Percentiles rank a stretch among this genome's conserved stretches.
phyloP scores from a whole-genome alignment of 2,888 invertebrate species.

The Margaritifera margaritifera region DNA sequence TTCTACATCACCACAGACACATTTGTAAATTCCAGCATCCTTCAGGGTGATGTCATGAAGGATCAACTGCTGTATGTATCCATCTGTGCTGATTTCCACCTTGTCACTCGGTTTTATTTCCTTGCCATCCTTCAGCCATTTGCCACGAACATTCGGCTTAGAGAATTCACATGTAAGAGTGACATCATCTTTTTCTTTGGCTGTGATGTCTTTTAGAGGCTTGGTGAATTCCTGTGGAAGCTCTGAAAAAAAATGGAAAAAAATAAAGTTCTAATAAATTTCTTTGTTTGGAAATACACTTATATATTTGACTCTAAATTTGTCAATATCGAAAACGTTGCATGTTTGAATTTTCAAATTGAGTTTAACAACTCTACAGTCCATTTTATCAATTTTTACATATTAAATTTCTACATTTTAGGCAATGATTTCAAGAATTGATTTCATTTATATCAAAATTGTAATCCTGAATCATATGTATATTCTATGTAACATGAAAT shows the following conservation, averaged over 20 bases:
- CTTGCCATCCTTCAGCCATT: constrained; percentile 69
- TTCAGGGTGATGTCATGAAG: constrained; percentile 56
- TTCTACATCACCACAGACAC: constrained; percentile 80
- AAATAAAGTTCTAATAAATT: too few relatives aligned
- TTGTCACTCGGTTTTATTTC: constrained; percentile 64
- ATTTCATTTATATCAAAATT: too few relatives aligned
- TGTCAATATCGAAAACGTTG: too few relatives aligned
- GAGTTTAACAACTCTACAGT: too few relatives aligned
- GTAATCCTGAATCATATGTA: too few relatives aligned
- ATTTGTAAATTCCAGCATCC: constrained; percentile 75
- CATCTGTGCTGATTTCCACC: constrained; percentile 52
- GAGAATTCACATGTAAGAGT: constrained; percentile 63
- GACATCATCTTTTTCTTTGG: constrained; percentile 74
- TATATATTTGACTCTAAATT: too few relatives aligned
- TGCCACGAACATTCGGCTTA: constrained; percentile 60
- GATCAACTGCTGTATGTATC: constrained; percentile 56
- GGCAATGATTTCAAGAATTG: too few relatives aligned
- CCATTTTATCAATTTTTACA: too few relatives aligned
- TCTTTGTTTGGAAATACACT: too few relatives aligned
- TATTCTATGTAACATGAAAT: too few relatives aligned
- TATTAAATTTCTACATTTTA: too few relatives aligned
- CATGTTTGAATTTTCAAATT: too few relatives aligned
- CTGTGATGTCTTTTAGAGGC: constrained; percentile 40
- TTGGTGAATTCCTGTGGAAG: constrained; percentile 46
- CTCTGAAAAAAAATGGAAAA: constrained; percentile 31